Evolutionary conservation across 2,888 invertebrate genomes (phyloP).

Genomic region (Cepaea hortensis): DNA sequence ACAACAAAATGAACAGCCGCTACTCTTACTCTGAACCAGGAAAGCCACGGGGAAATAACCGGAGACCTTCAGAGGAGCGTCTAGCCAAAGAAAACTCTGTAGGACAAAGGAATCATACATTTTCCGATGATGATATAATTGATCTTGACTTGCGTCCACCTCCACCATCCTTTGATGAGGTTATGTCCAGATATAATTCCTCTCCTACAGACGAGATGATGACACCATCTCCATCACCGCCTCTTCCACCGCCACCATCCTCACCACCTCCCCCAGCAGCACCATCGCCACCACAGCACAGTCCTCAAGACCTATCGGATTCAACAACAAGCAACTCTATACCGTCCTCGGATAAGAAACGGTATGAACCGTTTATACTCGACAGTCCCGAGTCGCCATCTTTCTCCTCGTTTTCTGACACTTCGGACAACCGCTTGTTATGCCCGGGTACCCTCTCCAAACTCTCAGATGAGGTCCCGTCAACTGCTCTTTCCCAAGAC

Average conservation of each 20-base stretch:
- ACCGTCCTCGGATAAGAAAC: slow-evolving; percentile 37
- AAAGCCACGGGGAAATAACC: too few relatives aligned
- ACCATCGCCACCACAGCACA: neutral
- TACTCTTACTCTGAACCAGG: slow-evolving; percentile 1
- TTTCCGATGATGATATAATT: neutral
- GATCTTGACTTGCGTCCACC: slow-evolving; percentile 26
- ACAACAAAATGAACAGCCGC: neutral
- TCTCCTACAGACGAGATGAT: neutral
- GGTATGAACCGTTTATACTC: slow-evolving; percentile 42
- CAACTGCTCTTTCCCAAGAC: slow-evolving; percentile 27
- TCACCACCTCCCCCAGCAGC: neutral
- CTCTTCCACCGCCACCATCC: slow-evolving; percentile 28
- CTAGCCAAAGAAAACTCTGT: neutral
- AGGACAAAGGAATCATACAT: neutral
- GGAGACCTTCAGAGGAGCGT: neutral
- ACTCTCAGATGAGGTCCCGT: slow-evolving; percentile 35
- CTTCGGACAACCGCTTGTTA: slow-evolving; percentile 16
- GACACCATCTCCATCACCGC: slow-evolving; percentile 20
- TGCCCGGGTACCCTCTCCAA: slow-evolving; percentile 36
- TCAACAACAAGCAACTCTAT: slow-evolving; percentile 18
- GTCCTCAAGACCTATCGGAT: slow-evolving; percentile 1
- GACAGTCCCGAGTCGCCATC: slow-evolving; percentile 41
- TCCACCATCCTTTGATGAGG: slow-evolving; percentile 38
- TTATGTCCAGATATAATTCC: neutral
- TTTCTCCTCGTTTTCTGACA: slow-evolving; percentile 34